Evolutionary conservation across 2,113 vertebrate species (phyloP).

Genomic region (Leiothrix lutea): DNA sequence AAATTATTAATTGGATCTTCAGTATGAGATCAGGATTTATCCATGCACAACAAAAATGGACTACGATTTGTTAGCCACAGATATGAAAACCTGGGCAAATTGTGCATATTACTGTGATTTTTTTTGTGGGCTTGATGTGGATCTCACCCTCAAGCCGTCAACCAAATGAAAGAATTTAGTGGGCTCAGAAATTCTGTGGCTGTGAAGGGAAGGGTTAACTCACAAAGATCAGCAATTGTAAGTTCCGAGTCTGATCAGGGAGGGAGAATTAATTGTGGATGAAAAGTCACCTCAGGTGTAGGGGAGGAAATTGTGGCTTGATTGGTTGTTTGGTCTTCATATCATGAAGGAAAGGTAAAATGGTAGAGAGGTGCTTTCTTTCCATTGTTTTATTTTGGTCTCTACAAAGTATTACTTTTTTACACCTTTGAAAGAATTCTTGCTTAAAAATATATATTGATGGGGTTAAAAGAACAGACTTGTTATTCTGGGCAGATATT

Average conservation of each 20-base stretch:
- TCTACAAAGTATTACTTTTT: background rate
- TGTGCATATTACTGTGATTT: background rate
- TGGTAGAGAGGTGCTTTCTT: background rate
- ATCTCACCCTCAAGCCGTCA: background rate
- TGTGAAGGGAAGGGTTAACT: background rate
- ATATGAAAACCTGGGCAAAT: background rate
- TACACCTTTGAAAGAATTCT: background rate
- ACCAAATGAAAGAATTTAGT: background rate
- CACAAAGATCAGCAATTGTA: background rate
- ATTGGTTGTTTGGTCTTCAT: background rate
- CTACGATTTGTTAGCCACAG: background rate
- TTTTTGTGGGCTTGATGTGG: background rate
- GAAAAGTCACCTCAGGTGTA: background rate
- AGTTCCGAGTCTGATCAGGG: background rate
- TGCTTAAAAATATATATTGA: background rate
- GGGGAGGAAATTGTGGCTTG: background rate
- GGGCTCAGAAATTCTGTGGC: background rate
- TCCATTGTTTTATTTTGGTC: background rate
- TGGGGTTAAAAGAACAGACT: background rate
- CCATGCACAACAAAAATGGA: background rate
- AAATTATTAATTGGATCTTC: background rate
- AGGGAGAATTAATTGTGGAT: background rate
- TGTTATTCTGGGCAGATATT: background rate
- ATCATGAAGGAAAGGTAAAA: background rate
- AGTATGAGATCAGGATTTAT: background rate